Conservation (phyloP, 2,113 vertebrate species). For the Peromyscus polionotus region DNA sequence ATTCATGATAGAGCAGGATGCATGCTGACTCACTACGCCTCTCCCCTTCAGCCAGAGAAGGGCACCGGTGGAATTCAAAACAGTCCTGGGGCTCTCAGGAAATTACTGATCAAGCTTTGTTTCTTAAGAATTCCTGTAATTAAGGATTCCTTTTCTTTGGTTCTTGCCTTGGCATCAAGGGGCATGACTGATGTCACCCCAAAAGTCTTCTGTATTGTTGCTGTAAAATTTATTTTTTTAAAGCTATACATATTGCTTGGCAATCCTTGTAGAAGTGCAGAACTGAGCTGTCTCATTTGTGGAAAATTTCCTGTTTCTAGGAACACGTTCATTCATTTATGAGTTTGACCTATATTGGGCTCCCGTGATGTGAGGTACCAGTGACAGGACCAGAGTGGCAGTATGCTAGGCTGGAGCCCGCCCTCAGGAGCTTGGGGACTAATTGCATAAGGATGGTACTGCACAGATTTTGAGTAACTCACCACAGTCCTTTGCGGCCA, state of each 20-base stretch:
- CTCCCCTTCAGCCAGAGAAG: not conserved
- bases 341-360: not conserved
- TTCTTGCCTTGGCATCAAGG: not conserved
- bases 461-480: not conserved
- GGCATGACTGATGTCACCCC: not conserved
- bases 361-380: not conserved
- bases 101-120: not conserved
- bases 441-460: not conserved
- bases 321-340: not conserved
- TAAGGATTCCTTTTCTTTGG: not conserved
- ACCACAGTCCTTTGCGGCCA: not conserved
- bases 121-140: conserved; percentile 1
- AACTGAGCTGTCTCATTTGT: not conserved
- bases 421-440: not conserved
- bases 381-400: not conserved
- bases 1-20: not conserved
- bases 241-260: not conserved
- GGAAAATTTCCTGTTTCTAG: conserved; percentile 9
- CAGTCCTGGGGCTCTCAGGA: not conserved
- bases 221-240: not conserved
- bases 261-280: not conserved
- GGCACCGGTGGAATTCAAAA: not conserved
- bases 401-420: not conserved
- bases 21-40: not conserved
- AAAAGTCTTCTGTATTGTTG: not conserved